Evolutionary conservation across 2,797 vertebrate genomes (phyloP).

Genomic region (Manis javanica): DNA sequence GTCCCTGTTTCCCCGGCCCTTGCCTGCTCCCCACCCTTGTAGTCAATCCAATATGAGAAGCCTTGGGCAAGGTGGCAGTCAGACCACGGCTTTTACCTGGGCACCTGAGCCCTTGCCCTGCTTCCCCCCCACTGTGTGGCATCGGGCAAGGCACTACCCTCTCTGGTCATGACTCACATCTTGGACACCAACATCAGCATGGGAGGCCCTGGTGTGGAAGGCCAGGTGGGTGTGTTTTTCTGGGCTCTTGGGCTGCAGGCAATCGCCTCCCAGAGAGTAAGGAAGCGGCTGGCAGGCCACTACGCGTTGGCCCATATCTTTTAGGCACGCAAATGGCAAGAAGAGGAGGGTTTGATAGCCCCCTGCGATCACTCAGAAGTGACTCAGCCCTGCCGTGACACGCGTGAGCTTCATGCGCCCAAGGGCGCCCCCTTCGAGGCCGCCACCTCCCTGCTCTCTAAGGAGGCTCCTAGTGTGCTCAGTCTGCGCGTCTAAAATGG

Average conservation of each 20-base stretch:
- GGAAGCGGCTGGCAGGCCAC: background rate
- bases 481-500: background rate
- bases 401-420: rapidly evolving
- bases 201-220: background rate
- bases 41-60: background rate
- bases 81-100: rapidly evolving
- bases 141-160: background rate
- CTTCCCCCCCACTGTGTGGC: background rate
- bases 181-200: background rate
- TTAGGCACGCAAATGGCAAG: background rate
- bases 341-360: background rate
- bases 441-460: background rate
- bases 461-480: background rate
- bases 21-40: no score
- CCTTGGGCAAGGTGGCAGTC: background rate
- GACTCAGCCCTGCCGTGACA: rapidly evolving
- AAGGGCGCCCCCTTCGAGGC: rapidly evolving
- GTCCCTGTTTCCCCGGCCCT: background rate
- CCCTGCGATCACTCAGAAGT: rapidly evolving
- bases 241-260: constrained; percentile 7
- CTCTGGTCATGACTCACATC: background rate
- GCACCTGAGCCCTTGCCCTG: background rate
- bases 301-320: constrained; percentile 54
- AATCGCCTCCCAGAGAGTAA: constrained; percentile 52
- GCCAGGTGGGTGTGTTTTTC: background rate